phyloP scores from a whole-genome alignment of 2,888 invertebrate species.

The Rhagium mordax region DNA sequence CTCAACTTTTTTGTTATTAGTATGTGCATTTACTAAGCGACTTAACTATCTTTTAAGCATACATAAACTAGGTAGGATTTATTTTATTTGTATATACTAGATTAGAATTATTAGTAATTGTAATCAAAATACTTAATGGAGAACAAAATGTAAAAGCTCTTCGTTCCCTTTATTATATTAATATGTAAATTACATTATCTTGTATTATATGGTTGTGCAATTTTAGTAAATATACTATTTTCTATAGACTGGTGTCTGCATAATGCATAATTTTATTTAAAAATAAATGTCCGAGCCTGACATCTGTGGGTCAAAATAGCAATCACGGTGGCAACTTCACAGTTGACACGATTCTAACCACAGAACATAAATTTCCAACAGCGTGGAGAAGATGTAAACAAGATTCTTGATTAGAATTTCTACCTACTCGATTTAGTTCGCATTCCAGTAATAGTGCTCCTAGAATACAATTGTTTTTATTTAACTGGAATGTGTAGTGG shows the following conservation, averaged over 20 bases:
- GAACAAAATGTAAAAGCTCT: slow-evolving; percentile 21
- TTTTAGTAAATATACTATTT: slow-evolving; percentile 32
- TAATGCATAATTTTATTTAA: no score
- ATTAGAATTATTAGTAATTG: slow-evolving; percentile 10
- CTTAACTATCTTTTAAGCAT: slow-evolving; percentile 29
- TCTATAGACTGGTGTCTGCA: background rate
- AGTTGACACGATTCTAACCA: no score
- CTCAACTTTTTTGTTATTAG: background rate
- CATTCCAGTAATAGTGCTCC: no score
- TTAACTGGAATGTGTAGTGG: no score
- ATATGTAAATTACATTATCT: slow-evolving; percentile 22
- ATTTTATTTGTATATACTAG: slow-evolving; percentile 32
- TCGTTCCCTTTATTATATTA: slow-evolving; percentile 3
- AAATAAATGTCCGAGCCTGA: no score
- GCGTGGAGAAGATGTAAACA: no score
- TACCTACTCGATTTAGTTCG: no score
- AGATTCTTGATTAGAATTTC: no score
- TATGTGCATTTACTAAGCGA: slow-evolving; percentile 22
- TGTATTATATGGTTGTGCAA: slow-evolving; percentile 34
- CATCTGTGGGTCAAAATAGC: no score
- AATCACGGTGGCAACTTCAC: no score
- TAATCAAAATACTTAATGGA: slow-evolving; percentile 27
- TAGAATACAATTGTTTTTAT: no score
- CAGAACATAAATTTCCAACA: no score
- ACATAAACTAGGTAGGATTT: slow-evolving; percentile 19